Base-by-base conservation (phyloP, 2,113 vertebrate genomes). In the Rana temporaria region DNA sequence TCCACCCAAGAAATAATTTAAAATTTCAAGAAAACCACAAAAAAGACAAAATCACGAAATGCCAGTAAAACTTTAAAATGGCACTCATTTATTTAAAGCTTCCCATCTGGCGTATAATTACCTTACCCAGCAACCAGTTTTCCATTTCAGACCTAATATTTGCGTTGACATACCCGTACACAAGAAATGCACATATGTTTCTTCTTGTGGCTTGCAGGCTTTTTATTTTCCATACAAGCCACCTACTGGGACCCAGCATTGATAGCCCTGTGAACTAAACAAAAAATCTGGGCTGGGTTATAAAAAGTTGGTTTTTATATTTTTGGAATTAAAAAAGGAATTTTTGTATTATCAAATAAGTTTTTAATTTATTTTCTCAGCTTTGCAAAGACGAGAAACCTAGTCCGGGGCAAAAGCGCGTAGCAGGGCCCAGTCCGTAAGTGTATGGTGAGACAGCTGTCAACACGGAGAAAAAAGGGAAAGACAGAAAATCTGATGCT, bases 281-380 rank as follows among this genome's bases (percentile, higher is more conserved):
- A n/a, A 52, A 30, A 30, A 12, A 38, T 63, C 63, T 65, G 42
- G 42, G 42, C 42, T 48, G 3, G 24, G 30, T n/a, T 69, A 69
- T 19, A 6, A 32, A 57, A 38, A 26, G 4, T 62, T 20, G 57
- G 7, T 62, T 63, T 66, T 1, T 34, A 26, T 65, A 81, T 81
- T 81, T 81, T 63, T 24, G 30, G 11, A 65, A 48, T 81, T 65
- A 81, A 73, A 65, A 34, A 73, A 73, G 70, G 79, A 72, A 53
- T 72, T 38, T 48, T 72, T 19, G 72, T 20, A 81, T 64, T 73
- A 73, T 63, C 24, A 55, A 73, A 15, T 81, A 73, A 14, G 42
- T 55, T 81, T 73, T 56, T 69, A 38, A 81, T 81, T 66, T 82
- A 75, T 67, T 82, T 75, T 75, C 53, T 20, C 63, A 75, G 64